Evolutionary conservation across 2,888 invertebrate genomes (phyloP).

Genomic region (Synergus laeviventris): DNA sequence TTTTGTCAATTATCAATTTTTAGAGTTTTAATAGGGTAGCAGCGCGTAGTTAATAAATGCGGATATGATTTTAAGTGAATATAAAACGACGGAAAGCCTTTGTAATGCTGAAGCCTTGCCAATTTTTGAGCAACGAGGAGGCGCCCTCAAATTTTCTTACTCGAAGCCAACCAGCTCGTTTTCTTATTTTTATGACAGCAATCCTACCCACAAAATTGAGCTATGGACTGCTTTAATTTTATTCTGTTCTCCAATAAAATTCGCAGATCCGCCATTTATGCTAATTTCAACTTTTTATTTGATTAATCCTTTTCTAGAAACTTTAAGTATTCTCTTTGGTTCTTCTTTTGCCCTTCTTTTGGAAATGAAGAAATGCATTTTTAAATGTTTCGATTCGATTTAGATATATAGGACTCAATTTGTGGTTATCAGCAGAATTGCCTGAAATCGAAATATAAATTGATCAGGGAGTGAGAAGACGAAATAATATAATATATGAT

Average conservation of each 20-base stretch:
- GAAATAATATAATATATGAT: background rate
- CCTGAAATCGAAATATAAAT: background rate
- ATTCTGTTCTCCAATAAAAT: background rate
- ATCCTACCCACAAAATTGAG: background rate
- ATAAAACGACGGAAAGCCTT: conserved; percentile 20
- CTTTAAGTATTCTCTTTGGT: background rate
- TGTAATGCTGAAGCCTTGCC: conserved; percentile 45
- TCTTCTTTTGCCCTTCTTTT: background rate
- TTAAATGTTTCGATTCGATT: background rate
- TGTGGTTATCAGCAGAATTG: background rate
- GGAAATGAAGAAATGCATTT: background rate
- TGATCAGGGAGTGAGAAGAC: background rate
- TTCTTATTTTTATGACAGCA: conserved; percentile 25
- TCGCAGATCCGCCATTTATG: background rate
- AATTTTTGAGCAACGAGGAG: conserved; percentile 46
- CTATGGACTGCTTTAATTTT: background rate
- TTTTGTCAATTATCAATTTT: conserved; percentile 48
- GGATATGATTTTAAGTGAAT: conserved; percentile 47
- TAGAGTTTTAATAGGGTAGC: conserved; percentile 43
- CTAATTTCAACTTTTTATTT: background rate
- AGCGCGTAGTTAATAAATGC: conserved; percentile 43
- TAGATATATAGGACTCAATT: background rate
- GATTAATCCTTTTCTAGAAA: background rate
- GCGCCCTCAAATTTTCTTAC: conserved; percentile 31
- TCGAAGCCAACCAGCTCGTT: conserved; percentile 26